Conservation (phyloP, 1,140 invertebrate species). For the Riptortus pedestris region DNA sequence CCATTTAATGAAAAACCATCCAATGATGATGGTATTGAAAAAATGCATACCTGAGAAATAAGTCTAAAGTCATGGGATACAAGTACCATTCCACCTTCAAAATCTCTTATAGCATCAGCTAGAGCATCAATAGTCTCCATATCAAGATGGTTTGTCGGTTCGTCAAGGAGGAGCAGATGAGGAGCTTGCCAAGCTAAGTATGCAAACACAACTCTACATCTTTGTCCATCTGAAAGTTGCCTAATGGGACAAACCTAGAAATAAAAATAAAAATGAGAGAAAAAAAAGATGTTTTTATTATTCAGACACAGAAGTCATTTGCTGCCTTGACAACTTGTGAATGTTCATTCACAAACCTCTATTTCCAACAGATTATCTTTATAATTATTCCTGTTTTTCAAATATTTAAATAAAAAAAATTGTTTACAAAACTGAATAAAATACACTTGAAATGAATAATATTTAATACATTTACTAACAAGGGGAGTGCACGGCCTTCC, state of each 20-base stretch:
- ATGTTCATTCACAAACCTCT: too few relatives aligned
- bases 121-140: conserved; percentile 99
- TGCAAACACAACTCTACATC: conserved; percentile 96
- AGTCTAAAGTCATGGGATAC: conserved; percentile 97
- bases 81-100: conserved; percentile 94
- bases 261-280: background rate
- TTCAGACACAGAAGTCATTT: background rate
- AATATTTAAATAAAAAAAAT: too few relatives aligned
- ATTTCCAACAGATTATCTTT: too few relatives aligned
- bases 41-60: conserved; percentile 91
- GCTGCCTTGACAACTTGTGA: background rate
- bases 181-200: conserved; percentile 92
- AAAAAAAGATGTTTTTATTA: conserved; percentile 1
- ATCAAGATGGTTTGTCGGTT: conserved; percentile 98
- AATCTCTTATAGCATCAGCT: conserved; percentile 94
- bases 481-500: too few relatives aligned
- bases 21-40: too few relatives aligned
- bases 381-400: too few relatives aligned
- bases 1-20: too few relatives aligned
- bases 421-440: too few relatives aligned
- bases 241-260: conserved; percentile 86
- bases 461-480: too few relatives aligned
- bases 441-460: too few relatives aligned
- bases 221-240: conserved; percentile 94
- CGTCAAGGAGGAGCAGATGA: conserved; percentile 87